These are phyloP conservation scores for Lamellibrachia columna DNA, from an alignment of 2,888 invertebrate species.

Conservation along the genomic window DNA sequence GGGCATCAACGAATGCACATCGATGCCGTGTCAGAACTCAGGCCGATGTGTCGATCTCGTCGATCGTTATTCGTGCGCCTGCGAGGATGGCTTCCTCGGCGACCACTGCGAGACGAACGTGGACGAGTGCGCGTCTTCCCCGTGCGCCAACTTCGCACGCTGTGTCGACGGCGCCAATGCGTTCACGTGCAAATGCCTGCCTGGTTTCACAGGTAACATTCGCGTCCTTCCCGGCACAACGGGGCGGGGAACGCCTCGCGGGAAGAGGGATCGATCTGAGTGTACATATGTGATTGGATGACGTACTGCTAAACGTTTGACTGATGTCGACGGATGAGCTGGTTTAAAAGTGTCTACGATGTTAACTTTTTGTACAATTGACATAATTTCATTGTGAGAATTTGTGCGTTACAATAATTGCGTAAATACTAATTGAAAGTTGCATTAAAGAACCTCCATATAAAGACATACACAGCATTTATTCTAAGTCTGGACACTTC, in stretches of 20 bases:
- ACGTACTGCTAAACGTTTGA: conserved; percentile 4
- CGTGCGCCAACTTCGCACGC: conserved; percentile 27
- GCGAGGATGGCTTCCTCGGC: conserved; percentile 55
- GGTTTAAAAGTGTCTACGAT: conserved; percentile 46
- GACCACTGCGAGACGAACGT: conserved; percentile 68
- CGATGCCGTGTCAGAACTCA: conserved; percentile 48
- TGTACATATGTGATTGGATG: neutral
- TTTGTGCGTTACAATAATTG: conserved; percentile 38
- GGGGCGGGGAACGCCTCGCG: neutral
- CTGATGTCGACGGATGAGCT: conserved; percentile 36
- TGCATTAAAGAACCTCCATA: neutral
- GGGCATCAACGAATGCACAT: conserved; percentile 48
- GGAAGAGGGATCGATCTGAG: neutral
- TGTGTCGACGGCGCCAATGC: conserved; percentile 20
- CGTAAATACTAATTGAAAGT: neutral
- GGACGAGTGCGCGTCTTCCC: conserved; percentile 41
- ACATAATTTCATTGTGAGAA: conserved; percentile 68
- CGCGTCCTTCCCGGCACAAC: neutral
- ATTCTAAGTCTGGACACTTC: neutral
- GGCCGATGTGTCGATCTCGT: conserved; percentile 44
- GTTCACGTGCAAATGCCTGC: conserved; percentile 22
- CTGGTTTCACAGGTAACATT: conserved; percentile 23
- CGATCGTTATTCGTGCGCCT: conserved; percentile 43
- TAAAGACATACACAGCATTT: neutral
- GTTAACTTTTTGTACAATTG: conserved; percentile 68